Conservation (phyloP, 2,888 invertebrate genomes). For the Hetaerina titia region DNA sequence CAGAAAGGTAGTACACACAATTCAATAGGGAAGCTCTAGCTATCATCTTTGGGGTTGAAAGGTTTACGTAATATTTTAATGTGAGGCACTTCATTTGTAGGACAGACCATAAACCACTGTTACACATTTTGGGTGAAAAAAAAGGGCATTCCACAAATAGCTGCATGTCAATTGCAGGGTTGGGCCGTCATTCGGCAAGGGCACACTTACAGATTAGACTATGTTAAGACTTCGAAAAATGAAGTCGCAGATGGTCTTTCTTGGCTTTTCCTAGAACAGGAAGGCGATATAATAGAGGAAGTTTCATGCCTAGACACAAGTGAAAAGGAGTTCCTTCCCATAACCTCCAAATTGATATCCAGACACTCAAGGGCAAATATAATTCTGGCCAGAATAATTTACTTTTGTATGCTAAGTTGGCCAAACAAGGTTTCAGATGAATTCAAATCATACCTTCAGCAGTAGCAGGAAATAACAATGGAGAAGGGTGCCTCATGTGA, state of each 20-base stretch:
- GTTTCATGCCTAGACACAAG: not conserved
- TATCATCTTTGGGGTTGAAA: not conserved
- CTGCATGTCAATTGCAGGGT: not conserved
- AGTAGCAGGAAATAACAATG: not conserved
- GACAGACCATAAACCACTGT: not conserved
- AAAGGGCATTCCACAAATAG: not conserved
- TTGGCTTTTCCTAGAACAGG: not conserved
- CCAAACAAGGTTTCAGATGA: not conserved
- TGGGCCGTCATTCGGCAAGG: not conserved
- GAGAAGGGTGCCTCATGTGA: not conserved
- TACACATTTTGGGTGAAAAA: not conserved
- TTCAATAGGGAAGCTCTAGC: not conserved
- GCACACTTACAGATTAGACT: not conserved
- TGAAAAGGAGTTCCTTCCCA: not conserved
- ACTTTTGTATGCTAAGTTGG: not conserved
- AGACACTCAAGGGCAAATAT: not conserved
- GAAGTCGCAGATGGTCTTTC: not conserved
- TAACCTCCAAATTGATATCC: not conserved
- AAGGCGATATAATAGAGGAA: not conserved
- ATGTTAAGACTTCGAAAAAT: not conserved
- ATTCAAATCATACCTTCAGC: not conserved
- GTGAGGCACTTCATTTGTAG: not conserved
- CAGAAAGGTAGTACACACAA: not conserved
- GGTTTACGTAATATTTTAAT: not conserved
- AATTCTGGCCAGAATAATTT: too few species aligned